Evolutionary conservation across 2,888 invertebrate species (phyloP).

Genomic region (Dendrolimus houi): DNA sequence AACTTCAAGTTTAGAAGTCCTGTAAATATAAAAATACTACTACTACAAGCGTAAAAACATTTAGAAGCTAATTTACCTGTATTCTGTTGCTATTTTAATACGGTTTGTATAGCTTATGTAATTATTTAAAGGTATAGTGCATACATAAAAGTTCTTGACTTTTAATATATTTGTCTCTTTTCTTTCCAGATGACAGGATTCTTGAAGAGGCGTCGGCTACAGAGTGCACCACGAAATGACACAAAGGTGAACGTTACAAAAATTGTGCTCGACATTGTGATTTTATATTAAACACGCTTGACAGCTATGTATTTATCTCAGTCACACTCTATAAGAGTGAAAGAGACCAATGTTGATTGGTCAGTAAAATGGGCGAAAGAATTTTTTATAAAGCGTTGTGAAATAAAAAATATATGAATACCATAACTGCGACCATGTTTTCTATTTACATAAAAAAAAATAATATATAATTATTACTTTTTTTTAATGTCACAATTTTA

Average conservation of each 20-base stretch:
- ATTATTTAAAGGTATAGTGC: too few relatives aligned
- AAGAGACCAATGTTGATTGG: constrained; percentile 26
- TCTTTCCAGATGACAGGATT: constrained; percentile 68
- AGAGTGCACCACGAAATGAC: constrained; percentile 57
- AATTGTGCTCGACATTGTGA: constrained; percentile 50
- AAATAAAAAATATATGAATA: constrained; percentile 39
- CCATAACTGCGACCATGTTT: constrained; percentile 47
- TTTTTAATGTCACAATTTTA: too few relatives aligned
- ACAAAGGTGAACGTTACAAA: constrained; percentile 30
- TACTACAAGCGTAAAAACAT: too few relatives aligned
- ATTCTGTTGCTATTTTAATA: too few relatives aligned
- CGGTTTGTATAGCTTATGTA: too few relatives aligned
- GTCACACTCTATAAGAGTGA: constrained; percentile 33
- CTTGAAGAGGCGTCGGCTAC: constrained; percentile 60
- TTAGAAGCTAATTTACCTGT: too few relatives aligned
- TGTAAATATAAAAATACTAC: too few relatives aligned
- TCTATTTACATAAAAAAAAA: constrained; percentile 17
- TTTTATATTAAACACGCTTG: constrained; percentile 33
- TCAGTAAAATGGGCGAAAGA: constrained; percentile 45
- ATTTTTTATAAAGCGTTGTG: constrained; percentile 70
- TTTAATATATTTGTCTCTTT: constrained; percentile 6
- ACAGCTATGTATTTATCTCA: constrained; percentile 27
- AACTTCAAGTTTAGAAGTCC: too few relatives aligned
- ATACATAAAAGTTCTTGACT: background rate
- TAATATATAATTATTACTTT: background rate